phyloP scores from a whole-genome alignment of 2,797 vertebrate genomes.

The Myotis pilosus region DNA sequence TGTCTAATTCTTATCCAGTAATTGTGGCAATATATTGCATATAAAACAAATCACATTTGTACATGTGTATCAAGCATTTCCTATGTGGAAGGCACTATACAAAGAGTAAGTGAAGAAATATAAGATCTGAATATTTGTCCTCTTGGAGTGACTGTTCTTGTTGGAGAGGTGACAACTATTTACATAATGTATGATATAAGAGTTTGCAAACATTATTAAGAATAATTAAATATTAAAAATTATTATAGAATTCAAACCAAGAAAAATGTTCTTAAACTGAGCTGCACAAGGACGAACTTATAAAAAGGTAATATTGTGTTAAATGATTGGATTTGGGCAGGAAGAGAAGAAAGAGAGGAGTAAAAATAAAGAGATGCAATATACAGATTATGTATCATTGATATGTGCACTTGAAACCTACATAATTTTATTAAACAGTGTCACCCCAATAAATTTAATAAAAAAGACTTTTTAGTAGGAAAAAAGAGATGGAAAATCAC shows the following conservation, averaged over 20 bases:
- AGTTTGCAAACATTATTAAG: neutral
- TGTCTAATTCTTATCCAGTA: neutral
- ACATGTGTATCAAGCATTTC: neutral
- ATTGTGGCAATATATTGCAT: neutral
- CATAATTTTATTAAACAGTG: neutral
- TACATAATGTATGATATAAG: neutral
- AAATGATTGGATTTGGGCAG: neutral
- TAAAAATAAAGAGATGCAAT: neutral
- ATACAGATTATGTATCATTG: neutral
- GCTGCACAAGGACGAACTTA: neutral
- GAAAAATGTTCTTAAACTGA: neutral
- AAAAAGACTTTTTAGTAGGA: neutral
- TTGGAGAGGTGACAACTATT: neutral
- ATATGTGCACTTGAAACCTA: neutral
- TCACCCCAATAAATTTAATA: neutral
- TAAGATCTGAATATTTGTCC: neutral
- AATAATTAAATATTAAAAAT: neutral
- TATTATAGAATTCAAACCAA: neutral
- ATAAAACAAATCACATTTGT: conserved; percentile 7
- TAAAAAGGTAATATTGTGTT: neutral
- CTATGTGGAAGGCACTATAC: neutral
- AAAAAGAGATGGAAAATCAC: neutral
- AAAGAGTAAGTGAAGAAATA: neutral
- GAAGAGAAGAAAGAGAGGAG: neutral
- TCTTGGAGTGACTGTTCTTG: neutral